These are phyloP conservation scores for Anthoscopus minutus DNA, from an alignment of 2,113 vertebrate genomes.

Conservation along the genomic window DNA sequence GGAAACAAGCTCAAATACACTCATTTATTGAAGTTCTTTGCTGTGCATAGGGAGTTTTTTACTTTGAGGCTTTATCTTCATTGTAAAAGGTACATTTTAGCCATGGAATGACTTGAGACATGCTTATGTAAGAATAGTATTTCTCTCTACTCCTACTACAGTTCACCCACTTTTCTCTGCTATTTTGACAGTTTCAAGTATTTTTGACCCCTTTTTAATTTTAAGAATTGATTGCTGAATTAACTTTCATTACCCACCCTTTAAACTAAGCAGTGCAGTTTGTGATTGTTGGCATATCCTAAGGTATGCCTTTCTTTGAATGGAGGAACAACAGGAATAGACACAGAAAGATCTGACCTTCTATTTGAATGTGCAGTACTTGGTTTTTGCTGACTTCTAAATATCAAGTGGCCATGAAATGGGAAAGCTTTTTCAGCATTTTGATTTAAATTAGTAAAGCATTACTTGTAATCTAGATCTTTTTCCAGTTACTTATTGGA, in stretches of 20 bases:
- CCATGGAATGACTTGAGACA: rapidly evolving
- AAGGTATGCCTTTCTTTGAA: not conserved
- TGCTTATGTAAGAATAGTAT: not conserved
- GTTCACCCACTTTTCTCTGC: not conserved
- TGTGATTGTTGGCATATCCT: not conserved
- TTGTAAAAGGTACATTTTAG: not conserved
- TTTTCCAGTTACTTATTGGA: not conserved
- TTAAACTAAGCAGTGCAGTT: not conserved
- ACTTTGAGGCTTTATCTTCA: not conserved
- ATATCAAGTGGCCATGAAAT: not conserved
- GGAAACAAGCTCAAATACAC: not conserved
- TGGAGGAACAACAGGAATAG: not conserved
- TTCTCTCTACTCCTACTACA: not conserved
- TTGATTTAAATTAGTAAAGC: not conserved
- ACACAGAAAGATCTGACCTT: not conserved
- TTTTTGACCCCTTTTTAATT: not conserved
- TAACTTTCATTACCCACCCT: not conserved
- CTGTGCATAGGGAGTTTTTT: not conserved
- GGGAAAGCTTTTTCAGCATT: not conserved
- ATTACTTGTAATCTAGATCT: not conserved
- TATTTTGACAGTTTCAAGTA: not conserved
- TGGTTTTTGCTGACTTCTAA: not conserved
- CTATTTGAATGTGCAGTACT: not conserved
- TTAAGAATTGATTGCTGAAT: not conserved
- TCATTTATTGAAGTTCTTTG: not conserved